Evolutionary conservation across 2,113 vertebrate species (phyloP), one percentile per base, ranked within the genome.

Genomic region (Lepus americanus): DNA sequence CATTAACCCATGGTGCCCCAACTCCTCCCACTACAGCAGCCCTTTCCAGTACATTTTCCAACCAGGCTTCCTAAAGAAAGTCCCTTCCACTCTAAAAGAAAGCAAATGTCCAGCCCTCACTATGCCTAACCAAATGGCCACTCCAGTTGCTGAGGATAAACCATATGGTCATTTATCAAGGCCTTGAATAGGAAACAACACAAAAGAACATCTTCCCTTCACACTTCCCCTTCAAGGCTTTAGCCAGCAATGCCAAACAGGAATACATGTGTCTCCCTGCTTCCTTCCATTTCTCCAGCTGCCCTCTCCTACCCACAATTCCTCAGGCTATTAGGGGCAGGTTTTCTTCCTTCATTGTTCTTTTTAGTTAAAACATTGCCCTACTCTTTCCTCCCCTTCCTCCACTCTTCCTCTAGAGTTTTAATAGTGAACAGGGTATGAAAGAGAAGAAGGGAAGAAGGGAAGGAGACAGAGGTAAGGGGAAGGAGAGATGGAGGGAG

Each of bases 271-370:
- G 2, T 36, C 1, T 39, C 44, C 1, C 44, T 44, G 20, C 11
- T 17, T 55, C 27, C 19, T 39, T 76, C 49, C 25, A n/a, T 31
- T 88, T 51, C 36, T 66, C 20, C 17, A 10, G 69, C 22, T 63
- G 29, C 10, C 36, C n/a, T 92, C 69, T 39, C 59, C 66, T 72
- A 79, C 72, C 72, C 59, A 88, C 19, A 84, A 23, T 20, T 39
- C 27, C 61, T 67, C 10, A 59, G 29, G 9, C 36, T 39, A 14
- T 27, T 16, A 77, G 44, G 25, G 22, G 22, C 31, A 61, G 1
- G 16, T 76, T 78, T 89, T 81, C 73, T 83, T 83, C 36, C 36
- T 83, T 87, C 16, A 5, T 80, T n/a, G 82, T 88, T 66, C 64
- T 81, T 17, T 53, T 82, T 31, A 8, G 3, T 59, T 85, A 90